Conservation (phyloP, 2,888 invertebrate species). For the Osmoderma eremita region DNA sequence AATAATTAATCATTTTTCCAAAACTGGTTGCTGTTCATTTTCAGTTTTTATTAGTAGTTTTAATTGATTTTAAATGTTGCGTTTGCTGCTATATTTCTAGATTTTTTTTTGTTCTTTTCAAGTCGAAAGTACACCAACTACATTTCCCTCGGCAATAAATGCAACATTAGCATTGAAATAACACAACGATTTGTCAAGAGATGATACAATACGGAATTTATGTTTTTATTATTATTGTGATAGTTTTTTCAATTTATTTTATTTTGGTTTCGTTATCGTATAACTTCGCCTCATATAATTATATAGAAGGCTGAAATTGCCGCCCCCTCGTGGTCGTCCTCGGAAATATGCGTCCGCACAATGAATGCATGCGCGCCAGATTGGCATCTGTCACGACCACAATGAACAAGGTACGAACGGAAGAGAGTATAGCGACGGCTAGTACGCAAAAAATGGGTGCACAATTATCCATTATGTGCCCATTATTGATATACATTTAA, state of each 20-base stretch:
- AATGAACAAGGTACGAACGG: conserved; percentile 47
- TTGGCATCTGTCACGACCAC: conserved; percentile 57
- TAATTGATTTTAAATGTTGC: too few relatives aligned
- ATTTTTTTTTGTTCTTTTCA: too few relatives aligned
- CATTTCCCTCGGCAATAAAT: not conserved
- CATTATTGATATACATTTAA: conserved; percentile 57
- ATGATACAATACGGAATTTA: conserved; percentile 21
- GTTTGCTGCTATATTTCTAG: too few relatives aligned
- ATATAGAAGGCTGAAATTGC: conserved; percentile 23
- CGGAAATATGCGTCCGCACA: conserved; percentile 46
- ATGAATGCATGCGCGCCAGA: conserved; percentile 51
- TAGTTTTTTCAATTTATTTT: not conserved
- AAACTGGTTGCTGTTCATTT: too few relatives aligned
- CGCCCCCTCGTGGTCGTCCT: conserved; percentile 30
- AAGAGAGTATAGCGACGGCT: conserved; percentile 31
- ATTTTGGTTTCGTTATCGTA: conserved; percentile 20
- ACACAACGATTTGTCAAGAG: conserved; percentile 11
- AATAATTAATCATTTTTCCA: too few relatives aligned
- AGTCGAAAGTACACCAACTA: too few relatives aligned
- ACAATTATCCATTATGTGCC: conserved; percentile 54
- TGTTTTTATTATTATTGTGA: not conserved
- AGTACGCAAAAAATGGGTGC: conserved; percentile 45
- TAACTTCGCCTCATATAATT: conserved; percentile 13
- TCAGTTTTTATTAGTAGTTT: too few relatives aligned
- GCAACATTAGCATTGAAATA: not conserved